Evolutionary conservation across 2,888 invertebrate genomes (phyloP), one percentile per base, ranked within the genome.

Genomic region (Mesoligia furuncula): DNA sequence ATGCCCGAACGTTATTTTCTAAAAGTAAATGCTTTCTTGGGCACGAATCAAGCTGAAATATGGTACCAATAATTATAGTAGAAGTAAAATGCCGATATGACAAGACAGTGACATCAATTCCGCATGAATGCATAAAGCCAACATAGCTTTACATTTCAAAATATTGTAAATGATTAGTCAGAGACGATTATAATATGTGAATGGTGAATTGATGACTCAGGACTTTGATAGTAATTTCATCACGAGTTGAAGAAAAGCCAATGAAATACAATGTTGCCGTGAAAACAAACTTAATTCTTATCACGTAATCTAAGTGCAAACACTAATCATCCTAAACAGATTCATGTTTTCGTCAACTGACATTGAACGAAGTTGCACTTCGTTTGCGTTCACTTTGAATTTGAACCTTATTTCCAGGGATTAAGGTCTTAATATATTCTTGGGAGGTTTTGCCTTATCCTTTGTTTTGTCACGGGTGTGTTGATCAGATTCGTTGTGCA

Each of bases 401-500:
- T 89, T 93, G 91, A 93, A 93, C 94, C 92, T 92, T 95, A 93
- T 85, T 61, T 67, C 89, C 7, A 72, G 67, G 90, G 77, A 81
- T 90, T 93, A 95, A 91, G 93, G 91, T 83, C 78, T 88, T 85
- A 81, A 87, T 83, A 85, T 87, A 84, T 88, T 87, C 85, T 90
- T 85, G 87, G 89, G 88, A 83, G 88, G 89, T 92, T 92, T 91
- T 86, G 91, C 88, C 90, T 90, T 92, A 93, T 92, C 92, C 93
- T 94, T 95, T 95, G 94, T 95, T 95, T 94, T 93, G 95, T 94
- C 94, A 93, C 93, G 93, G 95, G 93, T 94, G 94, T 95, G 96
- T 96, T 96, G 96, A 96, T 96, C 96, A 94, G 96, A 96, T 96
- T 96, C 96, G 96, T 95, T 96, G 96, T 96, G 96, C 96, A 96